Base-by-base conservation (phyloP, 2,888 invertebrate species). In the Masnerella sp. region DNA sequence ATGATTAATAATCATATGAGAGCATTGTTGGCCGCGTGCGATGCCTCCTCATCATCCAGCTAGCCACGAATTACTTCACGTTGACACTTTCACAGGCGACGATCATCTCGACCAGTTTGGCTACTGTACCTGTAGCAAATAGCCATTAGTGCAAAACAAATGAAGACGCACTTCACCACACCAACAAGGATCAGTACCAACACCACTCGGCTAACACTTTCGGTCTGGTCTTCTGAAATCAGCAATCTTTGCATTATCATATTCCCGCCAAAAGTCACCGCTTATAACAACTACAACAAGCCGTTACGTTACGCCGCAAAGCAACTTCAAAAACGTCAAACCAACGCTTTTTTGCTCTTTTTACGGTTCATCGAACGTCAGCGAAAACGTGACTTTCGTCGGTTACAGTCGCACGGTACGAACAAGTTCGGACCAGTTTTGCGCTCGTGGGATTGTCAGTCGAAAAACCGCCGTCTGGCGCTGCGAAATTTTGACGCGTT, bases 131-230 rank as follows among this genome's bases (percentile, higher is more conserved):
- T 96, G 95, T 95, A 96, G 92, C 96, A 96, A 92, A 94, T 94
- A 89, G 96, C 96, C 92, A 95, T 92, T 90, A 95, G 92, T 90
- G 96, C 95, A 93, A 96, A 96, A 93, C 94, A 94, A 92, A 96
- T 93, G 95, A 96, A 96, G 93, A 96, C 96, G 89, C 93, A 93
- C 89, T 94, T 95, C 90, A 96, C 95, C 93, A n/a, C 90, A 96
- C 95, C 93, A 89, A 96, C 94, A 91, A 96, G 93, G 90, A 96
- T 94, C 91, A 96, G 91, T 90, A 96, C 96, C 95, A 96, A 93
- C 89, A 91, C 91, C 89, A 95, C 91, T 88, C 95, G 95, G 92
- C 94, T 95, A 91, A 96, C 92, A n/a, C n/a, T n/a, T n/a, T n/a
- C n/a, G n/a, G n/a, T n/a, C n/a, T n/a, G n/a, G n/a, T n/a, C n/a